phyloP scores from a whole-genome alignment of 2,888 invertebrate genomes.

The Creontiades dilutus region DNA sequence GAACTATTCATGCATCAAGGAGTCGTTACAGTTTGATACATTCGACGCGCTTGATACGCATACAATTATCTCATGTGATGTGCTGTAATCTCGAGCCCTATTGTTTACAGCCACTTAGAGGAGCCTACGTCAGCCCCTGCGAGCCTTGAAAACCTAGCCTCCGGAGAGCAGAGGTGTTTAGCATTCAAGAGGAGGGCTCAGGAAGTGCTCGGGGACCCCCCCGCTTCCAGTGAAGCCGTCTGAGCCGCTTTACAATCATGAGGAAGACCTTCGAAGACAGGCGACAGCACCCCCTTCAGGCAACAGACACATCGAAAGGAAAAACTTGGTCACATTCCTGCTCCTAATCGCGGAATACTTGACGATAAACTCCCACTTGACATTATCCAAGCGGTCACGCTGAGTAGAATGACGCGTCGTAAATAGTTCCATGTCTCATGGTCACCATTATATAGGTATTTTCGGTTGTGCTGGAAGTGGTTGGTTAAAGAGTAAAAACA shows the following conservation, averaged over 20 bases:
- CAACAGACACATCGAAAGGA: not conserved
- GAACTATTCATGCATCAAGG: too few relatives aligned
- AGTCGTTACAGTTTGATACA: too few relatives aligned
- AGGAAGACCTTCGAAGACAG: constrained; percentile 43
- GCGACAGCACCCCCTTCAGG: not conserved
- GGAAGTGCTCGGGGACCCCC: constrained; percentile 11
- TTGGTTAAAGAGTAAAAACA: not conserved
- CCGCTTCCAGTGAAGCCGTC: not conserved
- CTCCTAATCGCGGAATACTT: not conserved
- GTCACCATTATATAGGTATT: not conserved
- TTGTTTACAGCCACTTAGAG: too few relatives aligned
- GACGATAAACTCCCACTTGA: constrained; percentile 18
- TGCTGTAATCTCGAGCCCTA: too few relatives aligned
- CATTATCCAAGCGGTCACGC: not conserved
- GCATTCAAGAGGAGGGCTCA: constrained; percentile 23
- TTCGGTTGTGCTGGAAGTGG: not conserved
- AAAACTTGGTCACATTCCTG: constrained; percentile 27
- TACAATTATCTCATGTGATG: too few relatives aligned
- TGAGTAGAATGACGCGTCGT: not conserved
- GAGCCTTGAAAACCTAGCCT: constrained; percentile 24
- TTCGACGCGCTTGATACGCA: too few relatives aligned
- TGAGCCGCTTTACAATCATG: constrained; percentile 38
- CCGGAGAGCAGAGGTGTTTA: constrained; percentile 31
- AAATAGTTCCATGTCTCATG: not conserved
- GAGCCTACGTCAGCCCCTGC: not conserved